Base-by-base conservation (phyloP, 2,113 vertebrate species). In the Eublepharis macularius region DNA sequence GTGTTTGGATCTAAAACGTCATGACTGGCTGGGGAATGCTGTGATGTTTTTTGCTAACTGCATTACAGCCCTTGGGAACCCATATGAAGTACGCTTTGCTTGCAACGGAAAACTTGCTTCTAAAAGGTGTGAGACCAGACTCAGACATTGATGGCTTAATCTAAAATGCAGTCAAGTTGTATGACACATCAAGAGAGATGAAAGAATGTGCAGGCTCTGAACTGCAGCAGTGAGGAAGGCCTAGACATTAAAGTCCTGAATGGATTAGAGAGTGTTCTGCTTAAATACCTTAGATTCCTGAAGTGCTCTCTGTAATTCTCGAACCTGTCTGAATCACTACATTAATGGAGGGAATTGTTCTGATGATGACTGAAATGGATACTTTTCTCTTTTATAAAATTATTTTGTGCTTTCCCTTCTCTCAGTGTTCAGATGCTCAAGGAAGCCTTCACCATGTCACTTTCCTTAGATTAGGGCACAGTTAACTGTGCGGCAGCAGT, bases 11-110 rank as follows among this genome's bases (percentile, higher is more conserved):
- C 98, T 99, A 98, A 94, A 99, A 99, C 94, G 98, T 98, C 66
- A 98, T 99, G 98, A 98, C 98, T 1, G 99, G 98, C 83, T 98
- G 99, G 95, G n/a, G 98, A 99, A 91, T 99, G 98, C 94, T 99
- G 82, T 98, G 98, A 86, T 98, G 98, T 69, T 99, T 99, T 94
- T 99, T n/a, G 98, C 98, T 0, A 98, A 99, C 93, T 99, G 98
- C 88, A 98, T 99, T 92, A 99, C 98, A 43, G 98, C 98, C 47
- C 96, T 99, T 90, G 95, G 98, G 94, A 99, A 98, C 1, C 98
- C 98, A 89, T 98, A 98, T 90, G 99, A 99, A 96, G 98, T 99
- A 94, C 98, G 98, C 93, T 98, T 98, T 70, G 98, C 98, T 0
- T 99, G 98, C 95, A 96, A 98, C 89, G 98, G 98, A 96, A 98